Conservation (phyloP, 2,797 vertebrate species). For the Malacoctenus gilli region DNA sequence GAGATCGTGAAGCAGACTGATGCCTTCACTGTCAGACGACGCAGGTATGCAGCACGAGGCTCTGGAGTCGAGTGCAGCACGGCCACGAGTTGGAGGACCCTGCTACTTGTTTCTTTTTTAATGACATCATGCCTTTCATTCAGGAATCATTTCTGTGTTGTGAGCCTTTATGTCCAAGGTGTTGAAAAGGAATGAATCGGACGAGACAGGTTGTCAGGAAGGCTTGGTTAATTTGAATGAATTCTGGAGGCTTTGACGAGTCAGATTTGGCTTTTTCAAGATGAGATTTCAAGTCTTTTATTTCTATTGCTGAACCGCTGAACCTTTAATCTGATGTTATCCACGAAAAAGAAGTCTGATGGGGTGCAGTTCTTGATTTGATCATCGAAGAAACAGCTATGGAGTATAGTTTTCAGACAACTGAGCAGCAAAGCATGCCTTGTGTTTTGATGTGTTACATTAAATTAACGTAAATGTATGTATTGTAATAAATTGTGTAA, state of each 20-base stretch:
- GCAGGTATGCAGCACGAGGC: too few species aligned
- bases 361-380: too few species aligned
- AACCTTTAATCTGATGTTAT: not conserved
- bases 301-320: not conserved
- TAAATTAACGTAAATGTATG: too few species aligned
- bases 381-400: too few species aligned
- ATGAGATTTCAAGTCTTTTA: not conserved
- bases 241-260: not conserved
- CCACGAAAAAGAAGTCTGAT: too few species aligned
- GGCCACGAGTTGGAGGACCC: conserved; percentile 19
- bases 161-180: not conserved
- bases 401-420: too few species aligned
- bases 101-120: conserved; percentile 12
- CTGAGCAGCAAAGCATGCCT: too few species aligned
- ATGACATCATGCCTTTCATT: conserved; percentile 5
- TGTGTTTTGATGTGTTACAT: too few species aligned
- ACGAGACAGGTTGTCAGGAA: not conserved
- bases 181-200: not conserved
- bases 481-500: too few species aligned
- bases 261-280: not conserved
- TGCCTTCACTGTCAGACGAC: conserved; percentile 58
- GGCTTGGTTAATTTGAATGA: conserved; percentile 10
- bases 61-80: conserved; percentile 19
- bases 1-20: conserved; percentile 52
- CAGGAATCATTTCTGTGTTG: conserved; percentile 8